Conservation (phyloP, 2,888 invertebrate genomes). For the Aspidiotus rigidus region DNA sequence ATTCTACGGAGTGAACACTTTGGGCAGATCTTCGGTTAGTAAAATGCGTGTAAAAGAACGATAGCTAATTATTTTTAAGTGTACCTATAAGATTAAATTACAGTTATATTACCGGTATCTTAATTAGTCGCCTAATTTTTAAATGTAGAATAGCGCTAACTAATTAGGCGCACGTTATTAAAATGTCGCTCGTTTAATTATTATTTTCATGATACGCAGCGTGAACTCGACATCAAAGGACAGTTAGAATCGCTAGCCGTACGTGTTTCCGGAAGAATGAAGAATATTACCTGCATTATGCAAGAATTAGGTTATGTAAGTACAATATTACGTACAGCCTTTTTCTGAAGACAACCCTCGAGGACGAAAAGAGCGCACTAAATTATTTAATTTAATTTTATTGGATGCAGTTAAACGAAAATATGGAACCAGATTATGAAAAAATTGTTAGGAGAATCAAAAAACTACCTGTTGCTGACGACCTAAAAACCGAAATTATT, state of each 20-base stretch:
- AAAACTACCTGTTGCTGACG: slow-evolving; percentile 53
- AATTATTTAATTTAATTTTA: too few species aligned
- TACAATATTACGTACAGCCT: slow-evolving; percentile 21
- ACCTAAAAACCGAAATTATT: slow-evolving; percentile 56
- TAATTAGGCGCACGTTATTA: too few species aligned
- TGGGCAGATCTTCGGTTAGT: slow-evolving; percentile 47
- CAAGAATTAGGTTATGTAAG: slow-evolving; percentile 56
- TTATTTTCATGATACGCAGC: not conserved
- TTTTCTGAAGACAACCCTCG: too few species aligned
- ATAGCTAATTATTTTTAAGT: not conserved
- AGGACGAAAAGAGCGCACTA: too few species aligned
- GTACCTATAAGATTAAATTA: too few species aligned
- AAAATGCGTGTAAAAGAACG: not conserved
- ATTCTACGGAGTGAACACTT: slow-evolving; percentile 33
- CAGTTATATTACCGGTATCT: too few species aligned
- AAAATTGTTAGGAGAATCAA: slow-evolving; percentile 55
- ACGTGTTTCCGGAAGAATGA: slow-evolving; percentile 47
- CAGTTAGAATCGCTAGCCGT: slow-evolving; percentile 52
- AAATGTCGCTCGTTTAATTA: too few species aligned
- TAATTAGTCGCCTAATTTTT: too few species aligned
- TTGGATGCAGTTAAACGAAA: slow-evolving; percentile 48
- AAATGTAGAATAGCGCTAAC: too few species aligned
- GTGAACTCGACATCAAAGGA: slow-evolving; percentile 48
- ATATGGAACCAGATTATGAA: slow-evolving; percentile 57
- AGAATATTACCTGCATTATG: slow-evolving; percentile 62